Percentiles rank a stretch among this genome's conserved stretches.
These are phyloP conservation scores for Mesitornis unicolor DNA, from an alignment of 2,113 vertebrate species.

Conservation along the genomic window DNA sequence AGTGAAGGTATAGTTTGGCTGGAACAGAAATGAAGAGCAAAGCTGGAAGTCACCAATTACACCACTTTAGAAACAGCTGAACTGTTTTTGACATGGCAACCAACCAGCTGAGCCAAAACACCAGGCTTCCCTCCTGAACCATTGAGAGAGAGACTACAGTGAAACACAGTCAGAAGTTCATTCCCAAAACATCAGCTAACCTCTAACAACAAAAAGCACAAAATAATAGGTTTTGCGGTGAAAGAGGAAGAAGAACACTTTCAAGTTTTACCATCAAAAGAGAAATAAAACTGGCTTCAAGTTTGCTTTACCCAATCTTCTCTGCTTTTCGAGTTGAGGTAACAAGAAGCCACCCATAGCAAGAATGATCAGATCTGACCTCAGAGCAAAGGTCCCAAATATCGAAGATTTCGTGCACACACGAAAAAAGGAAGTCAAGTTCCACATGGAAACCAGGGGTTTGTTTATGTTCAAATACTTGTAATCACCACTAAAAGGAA, in stretches of 20 bases:
- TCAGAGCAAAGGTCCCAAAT: not conserved
- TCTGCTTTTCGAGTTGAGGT: not conserved
- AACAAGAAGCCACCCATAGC: not conserved
- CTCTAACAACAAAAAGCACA: not conserved
- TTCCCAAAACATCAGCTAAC: not conserved
- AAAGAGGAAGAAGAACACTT: not conserved
- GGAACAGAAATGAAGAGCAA: not conserved
- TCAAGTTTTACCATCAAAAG: not conserved
- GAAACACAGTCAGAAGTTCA: not conserved
- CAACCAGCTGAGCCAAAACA: not conserved
- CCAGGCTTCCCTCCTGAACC: not conserved
- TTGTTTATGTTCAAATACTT: not conserved
- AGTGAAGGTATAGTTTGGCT: not conserved
- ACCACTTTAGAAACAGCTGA: not conserved
- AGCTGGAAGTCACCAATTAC: not conserved
- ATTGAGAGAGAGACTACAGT: not conserved
- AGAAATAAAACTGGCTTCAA: not conserved
- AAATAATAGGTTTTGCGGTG: not conserved
- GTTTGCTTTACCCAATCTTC: not conserved
- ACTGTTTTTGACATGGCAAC: not conserved
- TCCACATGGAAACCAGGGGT: not conserved
- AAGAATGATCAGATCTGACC: not conserved
- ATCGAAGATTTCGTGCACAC: not conserved
- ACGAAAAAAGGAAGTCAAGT: slow-evolving; percentile 8
- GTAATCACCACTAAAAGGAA: slow-evolving; percentile 29